A percentile compares a stretch with the other conserved stretches of the same genome.
Evolutionary conservation across 2,113 vertebrate species (phyloP).

Genomic region (Picathartes gymnocephalus): DNA sequence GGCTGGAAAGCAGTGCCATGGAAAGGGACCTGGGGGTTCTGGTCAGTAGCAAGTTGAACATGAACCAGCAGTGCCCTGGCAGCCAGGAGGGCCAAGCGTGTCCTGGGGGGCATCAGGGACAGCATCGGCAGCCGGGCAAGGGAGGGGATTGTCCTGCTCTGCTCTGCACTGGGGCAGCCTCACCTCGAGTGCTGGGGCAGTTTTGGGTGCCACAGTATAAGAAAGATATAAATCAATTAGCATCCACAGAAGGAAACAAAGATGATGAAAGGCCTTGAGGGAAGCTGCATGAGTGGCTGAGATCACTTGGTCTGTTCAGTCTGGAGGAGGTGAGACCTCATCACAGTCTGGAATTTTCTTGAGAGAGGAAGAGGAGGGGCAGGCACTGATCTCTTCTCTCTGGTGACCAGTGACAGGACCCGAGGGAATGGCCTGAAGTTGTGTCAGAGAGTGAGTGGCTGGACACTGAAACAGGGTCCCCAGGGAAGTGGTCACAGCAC

Average conservation of each 20-base stretch:
- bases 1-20: accelerated
- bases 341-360: not conserved
- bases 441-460: not conserved
- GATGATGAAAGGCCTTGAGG: not conserved
- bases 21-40: not conserved
- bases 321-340: not conserved
- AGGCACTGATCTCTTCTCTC: not conserved
- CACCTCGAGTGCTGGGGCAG: not conserved
- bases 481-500: not conserved
- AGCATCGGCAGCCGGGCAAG: accelerated
- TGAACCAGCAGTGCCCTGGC: not conserved
- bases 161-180: not conserved
- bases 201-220: not conserved
- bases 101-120: not conserved
- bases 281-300: not conserved
- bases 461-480: not conserved
- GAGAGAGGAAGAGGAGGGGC: no score
- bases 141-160: not conserved
- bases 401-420: not conserved
- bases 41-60: not conserved
- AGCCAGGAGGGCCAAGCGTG: not conserved
- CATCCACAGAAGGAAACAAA: not conserved
- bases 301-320: not conserved
- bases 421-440: not conserved
- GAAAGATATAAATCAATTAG: not conserved